A percentile compares a stretch with the other conserved stretches of the same genome.
phyloP scores from a whole-genome alignment of 2,888 invertebrate genomes.

The Spodoptera exigua region DNA sequence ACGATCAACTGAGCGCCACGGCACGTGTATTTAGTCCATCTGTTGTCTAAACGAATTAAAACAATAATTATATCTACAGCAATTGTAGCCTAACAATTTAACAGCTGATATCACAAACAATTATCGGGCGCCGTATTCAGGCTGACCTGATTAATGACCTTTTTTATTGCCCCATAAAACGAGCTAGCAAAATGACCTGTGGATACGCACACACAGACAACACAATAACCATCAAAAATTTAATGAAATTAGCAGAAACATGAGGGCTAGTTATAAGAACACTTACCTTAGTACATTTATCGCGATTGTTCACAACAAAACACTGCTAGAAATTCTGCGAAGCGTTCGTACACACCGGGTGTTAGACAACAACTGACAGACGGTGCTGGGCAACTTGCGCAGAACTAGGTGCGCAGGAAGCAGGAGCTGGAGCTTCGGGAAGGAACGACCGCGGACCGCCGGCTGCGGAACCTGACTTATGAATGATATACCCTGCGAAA shows the following conservation, averaged over 20 bases:
- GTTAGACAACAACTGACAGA: constrained; percentile 80
- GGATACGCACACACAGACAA: neutral
- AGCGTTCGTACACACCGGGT: constrained; percentile 64
- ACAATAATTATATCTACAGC: constrained; percentile 9
- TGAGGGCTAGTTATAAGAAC: neutral
- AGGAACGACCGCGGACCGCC: constrained; percentile 54
- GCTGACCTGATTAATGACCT: constrained; percentile 55
- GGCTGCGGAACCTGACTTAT: constrained; percentile 73
- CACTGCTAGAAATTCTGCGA: constrained; percentile 57
- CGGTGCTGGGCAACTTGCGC: constrained; percentile 60
- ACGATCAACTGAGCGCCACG: no score
- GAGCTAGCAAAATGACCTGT: constrained; percentile 5
- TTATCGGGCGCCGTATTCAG: constrained; percentile 31
- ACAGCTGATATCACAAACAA: constrained; percentile 44
- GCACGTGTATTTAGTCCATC: neutral
- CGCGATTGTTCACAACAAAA: constrained; percentile 74
- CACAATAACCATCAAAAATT: neutral
- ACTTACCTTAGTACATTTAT: constrained; percentile 85
- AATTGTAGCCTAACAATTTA: constrained; percentile 15
- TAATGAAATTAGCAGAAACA: constrained; percentile 26
- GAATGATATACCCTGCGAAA: constrained; percentile 74
- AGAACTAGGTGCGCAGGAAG: constrained; percentile 68
- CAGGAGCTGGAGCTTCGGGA: constrained; percentile 29
- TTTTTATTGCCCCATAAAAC: constrained; percentile 49
- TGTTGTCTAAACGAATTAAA: constrained; percentile 1